Conservation (phyloP, 2,797 vertebrate species). For the Microchirus variegatus region DNA sequence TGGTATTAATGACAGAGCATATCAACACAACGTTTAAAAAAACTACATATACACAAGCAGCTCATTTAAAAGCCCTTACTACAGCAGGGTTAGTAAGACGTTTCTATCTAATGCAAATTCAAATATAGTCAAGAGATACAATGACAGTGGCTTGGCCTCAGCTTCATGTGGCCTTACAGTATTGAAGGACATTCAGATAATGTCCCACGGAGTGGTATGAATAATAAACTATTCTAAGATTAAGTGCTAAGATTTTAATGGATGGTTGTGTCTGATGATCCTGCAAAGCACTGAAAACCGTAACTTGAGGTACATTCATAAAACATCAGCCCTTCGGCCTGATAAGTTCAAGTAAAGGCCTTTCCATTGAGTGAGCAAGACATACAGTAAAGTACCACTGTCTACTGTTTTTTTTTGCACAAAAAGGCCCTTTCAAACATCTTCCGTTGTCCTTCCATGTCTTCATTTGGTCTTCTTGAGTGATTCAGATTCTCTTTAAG, state of each 20-base stretch:
- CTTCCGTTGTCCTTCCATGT: constrained; percentile 47
- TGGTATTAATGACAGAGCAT: constrained; percentile 29
- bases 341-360: constrained; percentile 80
- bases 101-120: constrained; percentile 41
- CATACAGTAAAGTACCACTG: constrained; percentile 30
- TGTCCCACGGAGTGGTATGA: constrained; percentile 52
- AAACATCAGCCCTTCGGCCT: constrained; percentile 59
- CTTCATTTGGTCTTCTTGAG: constrained; percentile 84
- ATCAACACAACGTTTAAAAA: constrained; percentile 33
- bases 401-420: constrained; percentile 31
- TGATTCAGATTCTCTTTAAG: constrained; percentile 70
- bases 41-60: constrained; percentile 14
- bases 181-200: constrained; percentile 55
- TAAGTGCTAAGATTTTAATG: constrained; percentile 60
- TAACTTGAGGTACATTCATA: constrained; percentile 78
- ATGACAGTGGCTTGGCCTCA: constrained; percentile 58
- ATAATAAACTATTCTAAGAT: constrained; percentile 37
- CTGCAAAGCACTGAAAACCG: constrained; percentile 55
- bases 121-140: constrained; percentile 40
- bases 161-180: constrained; percentile 63
- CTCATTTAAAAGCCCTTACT: constrained; percentile 40
- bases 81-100: constrained; percentile 54
- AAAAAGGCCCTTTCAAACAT: constrained; percentile 41
- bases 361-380: constrained; percentile 60
- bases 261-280: constrained; percentile 39